Percentiles rank a stretch among this genome's conserved stretches.
phyloP scores from a whole-genome alignment of 2,888 invertebrate genomes.

The Miltochrista miniata region DNA sequence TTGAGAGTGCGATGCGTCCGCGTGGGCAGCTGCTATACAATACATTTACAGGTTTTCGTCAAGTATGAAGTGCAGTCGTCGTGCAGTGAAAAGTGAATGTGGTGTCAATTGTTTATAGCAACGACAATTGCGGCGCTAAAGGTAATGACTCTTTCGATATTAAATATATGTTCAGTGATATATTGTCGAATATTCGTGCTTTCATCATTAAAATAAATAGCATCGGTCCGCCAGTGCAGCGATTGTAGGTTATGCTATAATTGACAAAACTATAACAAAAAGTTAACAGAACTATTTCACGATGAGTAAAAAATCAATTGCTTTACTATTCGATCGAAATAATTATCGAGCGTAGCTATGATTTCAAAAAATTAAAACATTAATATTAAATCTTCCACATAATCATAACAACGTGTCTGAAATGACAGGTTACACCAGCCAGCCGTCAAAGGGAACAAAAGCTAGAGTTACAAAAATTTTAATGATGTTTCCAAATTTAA shows the following conservation, averaged over 20 bases:
- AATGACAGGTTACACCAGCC: constrained; percentile 14
- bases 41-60: constrained; percentile 4
- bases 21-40: constrained; percentile 2
- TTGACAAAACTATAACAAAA: constrained; percentile 17
- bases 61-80: constrained; percentile 16
- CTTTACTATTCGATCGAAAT: constrained; percentile 16
- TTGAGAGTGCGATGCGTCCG: background rate
- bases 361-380: constrained; percentile 9
- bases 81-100: constrained; percentile 21
- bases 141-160: constrained; percentile 30
- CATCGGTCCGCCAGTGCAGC: constrained; percentile 22
- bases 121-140: constrained; percentile 18
- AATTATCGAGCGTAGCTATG: constrained; percentile 23
- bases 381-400: constrained; percentile 5
- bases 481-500: constrained; percentile 16
- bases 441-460: constrained; percentile 15
- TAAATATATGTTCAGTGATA: constrained; percentile 29
- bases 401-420: constrained; percentile 8
- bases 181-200: constrained; percentile 19
- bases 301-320: constrained; percentile 18
- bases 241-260: constrained; percentile 21
- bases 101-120: constrained; percentile 17
- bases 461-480: constrained; percentile 1
- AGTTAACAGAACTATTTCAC: constrained; percentile 23
- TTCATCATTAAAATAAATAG: constrained; percentile 26